These are phyloP conservation scores for Actinemys pallida DNA, from an alignment of 2,113 vertebrate genomes.

Conservation along the genomic window DNA sequence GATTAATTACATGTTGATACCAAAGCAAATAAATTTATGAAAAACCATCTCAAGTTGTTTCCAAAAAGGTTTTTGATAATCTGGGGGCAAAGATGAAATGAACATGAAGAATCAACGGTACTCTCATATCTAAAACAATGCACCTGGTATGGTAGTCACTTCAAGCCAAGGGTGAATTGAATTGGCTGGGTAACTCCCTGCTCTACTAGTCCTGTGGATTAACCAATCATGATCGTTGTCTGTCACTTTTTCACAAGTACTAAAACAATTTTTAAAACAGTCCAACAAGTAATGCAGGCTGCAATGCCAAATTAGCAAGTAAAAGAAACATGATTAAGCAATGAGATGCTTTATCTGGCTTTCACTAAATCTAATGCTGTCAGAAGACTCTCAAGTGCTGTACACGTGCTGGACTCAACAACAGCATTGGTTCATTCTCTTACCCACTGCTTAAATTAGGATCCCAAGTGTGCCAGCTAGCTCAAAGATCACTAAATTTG, in stretches of 20 bases:
- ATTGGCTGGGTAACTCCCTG: not conserved
- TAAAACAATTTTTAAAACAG: not conserved
- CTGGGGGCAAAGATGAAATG: not conserved
- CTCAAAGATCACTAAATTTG: not conserved
- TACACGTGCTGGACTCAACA: accelerated
- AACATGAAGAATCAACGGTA: not conserved
- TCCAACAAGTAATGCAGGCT: not conserved
- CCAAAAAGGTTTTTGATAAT: not conserved
- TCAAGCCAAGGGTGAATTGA: not conserved
- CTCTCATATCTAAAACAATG: not conserved
- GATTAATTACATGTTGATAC: too few species aligned
- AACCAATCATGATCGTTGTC: not conserved
- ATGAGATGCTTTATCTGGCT: not conserved
- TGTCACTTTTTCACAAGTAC: not conserved
- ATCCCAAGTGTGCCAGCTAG: accelerated
- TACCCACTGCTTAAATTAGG: not conserved
- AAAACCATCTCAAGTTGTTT: too few species aligned
- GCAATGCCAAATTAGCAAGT: not conserved
- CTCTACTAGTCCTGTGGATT: not conserved
- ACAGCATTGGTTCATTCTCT: not conserved
- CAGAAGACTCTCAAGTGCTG: not conserved
- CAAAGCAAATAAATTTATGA: too few species aligned
- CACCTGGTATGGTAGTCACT: not conserved
- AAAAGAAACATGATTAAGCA: not conserved
- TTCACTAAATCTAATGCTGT: not conserved